phyloP scores from a whole-genome alignment of 2,113 vertebrate genomes.

The Salvelinus fontinalis region DNA sequence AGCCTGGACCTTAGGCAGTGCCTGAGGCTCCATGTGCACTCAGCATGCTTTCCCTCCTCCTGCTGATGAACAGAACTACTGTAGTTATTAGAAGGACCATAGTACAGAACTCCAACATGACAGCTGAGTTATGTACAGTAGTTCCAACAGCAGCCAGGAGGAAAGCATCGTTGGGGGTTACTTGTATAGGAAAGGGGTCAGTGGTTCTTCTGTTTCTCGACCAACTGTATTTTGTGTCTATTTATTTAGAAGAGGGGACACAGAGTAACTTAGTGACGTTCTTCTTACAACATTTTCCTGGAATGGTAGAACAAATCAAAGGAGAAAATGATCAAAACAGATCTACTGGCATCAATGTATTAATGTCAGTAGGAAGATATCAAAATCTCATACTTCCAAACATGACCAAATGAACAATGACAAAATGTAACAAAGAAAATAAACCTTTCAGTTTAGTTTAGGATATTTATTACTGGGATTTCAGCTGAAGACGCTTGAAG shows the following conservation, averaged over 20 bases:
- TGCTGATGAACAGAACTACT: constrained; percentile 18
- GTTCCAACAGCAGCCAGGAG: constrained; percentile 42
- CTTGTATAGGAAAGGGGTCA: constrained; percentile 63
- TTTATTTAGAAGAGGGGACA: constrained; percentile 83
- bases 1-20: constrained; percentile 40
- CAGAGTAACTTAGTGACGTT: constrained; percentile 85
- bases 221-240: constrained; percentile 81
- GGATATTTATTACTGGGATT: constrained; percentile 93
- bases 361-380: constrained; percentile 58
- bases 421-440: constrained; percentile 73
- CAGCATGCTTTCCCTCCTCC: constrained; percentile 64
- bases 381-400: constrained; percentile 80
- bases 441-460: constrained; percentile 89
- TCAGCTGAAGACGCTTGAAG: constrained; percentile 91
- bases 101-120: constrained; percentile 31
- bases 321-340: constrained; percentile 73
- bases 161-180: constrained; percentile 62
- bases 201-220: constrained; percentile 80
- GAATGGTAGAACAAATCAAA: constrained; percentile 80
- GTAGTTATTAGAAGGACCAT: not conserved
- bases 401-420: constrained; percentile 78
- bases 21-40: constrained; percentile 51
- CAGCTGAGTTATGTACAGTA: constrained; percentile 26
- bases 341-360: constrained; percentile 64
- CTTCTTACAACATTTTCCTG: constrained; percentile 88